These are phyloP conservation scores for Spicauda simplicius DNA, from an alignment of 2,888 invertebrate genomes.

Conservation along the genomic window DNA sequence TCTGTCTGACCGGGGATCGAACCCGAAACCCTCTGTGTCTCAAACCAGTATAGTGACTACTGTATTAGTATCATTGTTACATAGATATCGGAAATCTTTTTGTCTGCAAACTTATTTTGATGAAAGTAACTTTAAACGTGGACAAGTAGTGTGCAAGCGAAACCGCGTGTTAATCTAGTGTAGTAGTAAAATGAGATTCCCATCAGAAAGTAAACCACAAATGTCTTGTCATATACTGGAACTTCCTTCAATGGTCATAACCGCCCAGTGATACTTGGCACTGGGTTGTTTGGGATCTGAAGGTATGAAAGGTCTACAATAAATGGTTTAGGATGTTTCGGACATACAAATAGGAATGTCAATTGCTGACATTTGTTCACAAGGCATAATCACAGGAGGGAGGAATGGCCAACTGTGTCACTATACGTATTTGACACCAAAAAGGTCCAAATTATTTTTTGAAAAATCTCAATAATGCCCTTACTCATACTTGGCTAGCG, in stretches of 20 bases:
- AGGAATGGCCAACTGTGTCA: background rate
- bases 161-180: background rate
- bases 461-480: no score
- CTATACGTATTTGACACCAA: no score
- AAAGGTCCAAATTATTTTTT: no score
- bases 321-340: conserved; percentile 7
- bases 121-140: no score
- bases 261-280: background rate
- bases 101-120: no score
- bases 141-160: background rate
- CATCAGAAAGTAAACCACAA: conserved; percentile 22
- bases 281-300: background rate
- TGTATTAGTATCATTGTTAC: no score
- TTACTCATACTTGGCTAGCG: no score
- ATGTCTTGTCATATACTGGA: conserved; percentile 8
- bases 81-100: no score
- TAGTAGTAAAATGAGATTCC: conserved; percentile 10
- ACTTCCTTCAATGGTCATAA: background rate
- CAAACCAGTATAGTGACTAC: no score
- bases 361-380: background rate
- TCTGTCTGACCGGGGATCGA: no score
- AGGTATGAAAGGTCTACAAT: background rate
- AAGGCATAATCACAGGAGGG: background rate
- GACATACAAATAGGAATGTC: background rate
- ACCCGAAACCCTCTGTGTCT: no score